Conservation (phyloP, 2,888 invertebrate species). For the Eilema caniola region DNA sequence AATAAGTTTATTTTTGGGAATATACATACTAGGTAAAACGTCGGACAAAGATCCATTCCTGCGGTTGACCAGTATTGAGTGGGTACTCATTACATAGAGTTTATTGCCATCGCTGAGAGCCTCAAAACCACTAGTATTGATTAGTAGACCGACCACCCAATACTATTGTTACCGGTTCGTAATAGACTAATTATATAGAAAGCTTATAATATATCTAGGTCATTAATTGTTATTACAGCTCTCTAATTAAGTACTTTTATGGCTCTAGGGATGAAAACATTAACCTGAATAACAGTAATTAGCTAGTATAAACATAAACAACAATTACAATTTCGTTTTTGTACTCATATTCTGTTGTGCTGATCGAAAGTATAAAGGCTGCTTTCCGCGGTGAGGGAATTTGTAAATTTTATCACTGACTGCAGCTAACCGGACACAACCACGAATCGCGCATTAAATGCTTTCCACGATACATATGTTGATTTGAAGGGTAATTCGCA, state of each 20-base stretch:
- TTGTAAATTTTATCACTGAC: no score
- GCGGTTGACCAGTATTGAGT: conserved; percentile 3
- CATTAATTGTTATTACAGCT: conserved; percentile 11
- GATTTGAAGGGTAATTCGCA: no score
- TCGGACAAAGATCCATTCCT: background rate
- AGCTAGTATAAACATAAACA: background rate
- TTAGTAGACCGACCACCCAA: conserved; percentile 5
- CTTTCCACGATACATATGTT: no score
- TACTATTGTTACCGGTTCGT: conserved; percentile 10
- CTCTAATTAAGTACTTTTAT: conserved; percentile 19
- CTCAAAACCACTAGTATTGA: conserved; percentile 18
- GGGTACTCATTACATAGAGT: background rate
- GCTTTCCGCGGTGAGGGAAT: no score
- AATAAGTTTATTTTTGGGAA: background rate
- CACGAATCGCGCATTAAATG: no score
- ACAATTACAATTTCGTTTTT: conserved; percentile 9
- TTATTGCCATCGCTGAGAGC: background rate
- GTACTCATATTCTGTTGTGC: background rate
- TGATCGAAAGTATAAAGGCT: no score
- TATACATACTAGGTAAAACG: background rate
- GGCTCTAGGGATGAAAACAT: conserved; percentile 18
- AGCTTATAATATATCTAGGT: conserved; percentile 16
- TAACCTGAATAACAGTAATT: conserved; percentile 17
- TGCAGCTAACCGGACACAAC: no score
- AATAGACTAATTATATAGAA: conserved; percentile 21